Evolutionary conservation across 2,888 invertebrate genomes (phyloP).

Genomic region (Teleiodes luculella): DNA sequence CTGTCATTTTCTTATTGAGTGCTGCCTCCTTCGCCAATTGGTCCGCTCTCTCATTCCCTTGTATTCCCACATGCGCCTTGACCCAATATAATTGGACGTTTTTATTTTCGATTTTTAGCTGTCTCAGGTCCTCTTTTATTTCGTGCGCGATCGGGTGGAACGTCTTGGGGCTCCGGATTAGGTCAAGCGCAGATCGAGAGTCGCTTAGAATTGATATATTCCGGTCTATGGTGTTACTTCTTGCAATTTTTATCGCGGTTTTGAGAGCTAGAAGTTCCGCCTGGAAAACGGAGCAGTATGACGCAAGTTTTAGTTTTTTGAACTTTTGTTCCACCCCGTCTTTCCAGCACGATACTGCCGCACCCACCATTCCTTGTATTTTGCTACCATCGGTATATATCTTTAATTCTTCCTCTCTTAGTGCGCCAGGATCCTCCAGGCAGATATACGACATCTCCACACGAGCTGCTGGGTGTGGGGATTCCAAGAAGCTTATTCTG

Average conservation of each 20-base stretch:
- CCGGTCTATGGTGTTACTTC: background rate
- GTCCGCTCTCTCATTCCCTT: constrained; percentile 1
- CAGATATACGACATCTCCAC: background rate
- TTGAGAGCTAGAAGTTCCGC: background rate
- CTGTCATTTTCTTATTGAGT: background rate
- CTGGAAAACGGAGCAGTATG: background rate
- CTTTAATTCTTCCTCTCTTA: background rate
- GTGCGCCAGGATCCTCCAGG: too few species aligned
- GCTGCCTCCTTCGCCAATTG: constrained; percentile 10
- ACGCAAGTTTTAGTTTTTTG: background rate
- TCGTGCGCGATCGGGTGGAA: background rate
- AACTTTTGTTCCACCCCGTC: background rate
- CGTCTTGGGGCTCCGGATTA: background rate
- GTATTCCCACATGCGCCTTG: background rate
- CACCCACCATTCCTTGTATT: background rate
- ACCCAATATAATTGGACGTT: background rate
- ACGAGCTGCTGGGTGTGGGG: background rate
- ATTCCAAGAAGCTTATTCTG: background rate
- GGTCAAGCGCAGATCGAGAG: background rate
- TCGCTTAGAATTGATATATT: background rate
- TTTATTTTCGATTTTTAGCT: background rate
- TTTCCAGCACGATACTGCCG: background rate
- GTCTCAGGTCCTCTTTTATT: background rate
- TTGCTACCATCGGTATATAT: background rate
- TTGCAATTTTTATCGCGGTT: background rate